These are phyloP conservation scores for Steatornis caripensis DNA, from an alignment of 2,113 vertebrate genomes.

Conservation along the genomic window DNA sequence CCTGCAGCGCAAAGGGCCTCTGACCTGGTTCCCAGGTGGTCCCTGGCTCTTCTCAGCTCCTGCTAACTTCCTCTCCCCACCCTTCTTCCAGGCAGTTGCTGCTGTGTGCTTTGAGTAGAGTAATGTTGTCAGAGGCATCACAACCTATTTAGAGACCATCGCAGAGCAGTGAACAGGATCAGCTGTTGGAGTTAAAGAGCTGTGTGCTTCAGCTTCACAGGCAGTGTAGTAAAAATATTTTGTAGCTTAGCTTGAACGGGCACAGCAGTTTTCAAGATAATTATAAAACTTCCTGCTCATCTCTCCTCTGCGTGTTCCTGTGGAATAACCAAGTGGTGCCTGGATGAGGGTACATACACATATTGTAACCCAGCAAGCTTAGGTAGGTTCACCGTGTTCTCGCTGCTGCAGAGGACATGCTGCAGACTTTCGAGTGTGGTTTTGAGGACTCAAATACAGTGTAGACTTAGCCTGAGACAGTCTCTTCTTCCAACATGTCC, in stretches of 20 bases:
- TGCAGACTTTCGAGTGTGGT: background rate
- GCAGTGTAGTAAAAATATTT: background rate
- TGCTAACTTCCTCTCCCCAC: background rate
- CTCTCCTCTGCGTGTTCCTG: background rate
- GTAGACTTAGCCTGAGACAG: background rate
- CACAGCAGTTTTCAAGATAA: background rate
- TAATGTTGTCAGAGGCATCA: background rate
- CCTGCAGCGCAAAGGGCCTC: background rate
- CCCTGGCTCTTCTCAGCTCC: background rate
- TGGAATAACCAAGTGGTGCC: background rate
- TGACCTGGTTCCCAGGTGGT: background rate
- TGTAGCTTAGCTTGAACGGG: background rate
- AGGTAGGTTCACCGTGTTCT: background rate
- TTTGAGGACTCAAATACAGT: background rate
- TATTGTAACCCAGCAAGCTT: background rate
- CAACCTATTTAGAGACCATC: background rate
- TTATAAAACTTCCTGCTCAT: background rate
- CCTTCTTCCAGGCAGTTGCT: background rate
- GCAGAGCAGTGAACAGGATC: background rate
- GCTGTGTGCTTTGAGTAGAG: background rate
- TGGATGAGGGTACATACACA: background rate
- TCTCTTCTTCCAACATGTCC: background rate
- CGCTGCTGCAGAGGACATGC: background rate
- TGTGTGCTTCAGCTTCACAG: background rate
- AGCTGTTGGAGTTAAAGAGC: background rate